These are phyloP conservation scores for Cephus cinctus DNA, from an alignment of 1,140 invertebrate genomes.

Conservation along the genomic window DNA sequence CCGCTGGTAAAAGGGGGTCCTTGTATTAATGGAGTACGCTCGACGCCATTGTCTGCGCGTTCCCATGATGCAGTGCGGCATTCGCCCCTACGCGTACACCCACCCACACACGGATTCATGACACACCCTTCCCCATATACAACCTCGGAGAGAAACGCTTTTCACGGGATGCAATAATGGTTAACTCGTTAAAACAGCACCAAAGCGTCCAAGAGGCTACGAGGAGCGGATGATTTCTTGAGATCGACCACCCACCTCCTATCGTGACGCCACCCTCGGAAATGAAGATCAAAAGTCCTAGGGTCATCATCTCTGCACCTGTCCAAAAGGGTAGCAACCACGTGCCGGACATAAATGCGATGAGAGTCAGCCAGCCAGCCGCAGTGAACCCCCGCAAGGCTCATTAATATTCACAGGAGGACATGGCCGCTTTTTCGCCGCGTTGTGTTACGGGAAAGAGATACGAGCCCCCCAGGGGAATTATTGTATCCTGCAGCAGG, in stretches of 20 bases:
- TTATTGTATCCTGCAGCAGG: slow-evolving; percentile 43
- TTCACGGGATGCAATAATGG: slow-evolving; percentile 18
- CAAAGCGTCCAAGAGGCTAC: slow-evolving; percentile 12
- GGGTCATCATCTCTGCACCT: not conserved
- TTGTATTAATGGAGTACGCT: slow-evolving; percentile 24
- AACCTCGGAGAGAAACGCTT: slow-evolving; percentile 9
- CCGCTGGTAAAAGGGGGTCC: slow-evolving; percentile 1
- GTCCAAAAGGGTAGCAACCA: too few relatives aligned
- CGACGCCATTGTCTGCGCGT: slow-evolving; percentile 22
- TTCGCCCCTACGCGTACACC: slow-evolving; percentile 15
- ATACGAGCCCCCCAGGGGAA: slow-evolving; percentile 41
- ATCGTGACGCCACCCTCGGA: not conserved
- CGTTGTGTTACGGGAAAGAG: slow-evolving; percentile 47
- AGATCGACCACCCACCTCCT: too few relatives aligned
- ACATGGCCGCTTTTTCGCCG: slow-evolving; percentile 47
- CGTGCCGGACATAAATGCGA: slow-evolving; percentile 31
- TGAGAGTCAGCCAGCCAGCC: slow-evolving; percentile 7
- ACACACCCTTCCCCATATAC: not conserved
- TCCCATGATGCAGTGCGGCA: slow-evolving; percentile 15
- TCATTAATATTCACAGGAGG: slow-evolving; percentile 50
- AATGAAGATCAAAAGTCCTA: not conserved
- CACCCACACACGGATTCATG: not conserved
- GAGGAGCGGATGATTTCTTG: not conserved
- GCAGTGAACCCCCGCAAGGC: slow-evolving; percentile 28
- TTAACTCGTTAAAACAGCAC: slow-evolving; percentile 27